phyloP scores from a whole-genome alignment of 2,797 vertebrate genomes.

The Pseudomugil gertrudae region DNA sequence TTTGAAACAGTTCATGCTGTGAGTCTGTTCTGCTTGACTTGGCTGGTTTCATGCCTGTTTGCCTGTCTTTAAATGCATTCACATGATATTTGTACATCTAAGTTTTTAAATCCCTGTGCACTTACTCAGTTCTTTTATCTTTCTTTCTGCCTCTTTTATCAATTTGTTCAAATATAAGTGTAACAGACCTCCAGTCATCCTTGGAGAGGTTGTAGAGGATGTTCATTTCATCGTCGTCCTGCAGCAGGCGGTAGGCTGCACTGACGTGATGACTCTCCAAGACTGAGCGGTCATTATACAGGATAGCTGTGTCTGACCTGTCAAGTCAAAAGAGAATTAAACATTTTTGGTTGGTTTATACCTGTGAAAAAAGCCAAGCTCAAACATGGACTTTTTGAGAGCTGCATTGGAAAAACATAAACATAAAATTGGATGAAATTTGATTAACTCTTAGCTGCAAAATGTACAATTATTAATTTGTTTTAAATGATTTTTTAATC shows the following conservation, averaged over 20 bases:
- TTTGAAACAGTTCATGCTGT: constrained; percentile 6
- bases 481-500: neutral
- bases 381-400: neutral
- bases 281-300: constrained; percentile 96
- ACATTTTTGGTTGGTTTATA: neutral
- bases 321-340: constrained; percentile 10
- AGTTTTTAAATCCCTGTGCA: constrained; percentile 86
- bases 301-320: constrained; percentile 96
- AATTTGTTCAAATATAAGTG: neutral
- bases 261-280: constrained; percentile 98
- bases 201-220: constrained; percentile 97
- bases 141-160: constrained; percentile 4
- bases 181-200: constrained; percentile 96
- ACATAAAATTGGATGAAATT: neutral
- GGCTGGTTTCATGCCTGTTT: neutral
- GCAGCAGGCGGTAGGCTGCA: constrained; percentile 93
- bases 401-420: neutral
- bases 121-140: constrained; percentile 14
- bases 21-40: constrained; percentile 15
- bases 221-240: constrained; percentile 99
- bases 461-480: neutral
- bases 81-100: constrained; percentile 30
- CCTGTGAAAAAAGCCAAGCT: neutral
- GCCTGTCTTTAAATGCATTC: constrained; percentile 11
- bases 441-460: neutral